Evolutionary conservation across 2,797 vertebrate species (phyloP).

Genomic region (Chloroceryle amazona): DNA sequence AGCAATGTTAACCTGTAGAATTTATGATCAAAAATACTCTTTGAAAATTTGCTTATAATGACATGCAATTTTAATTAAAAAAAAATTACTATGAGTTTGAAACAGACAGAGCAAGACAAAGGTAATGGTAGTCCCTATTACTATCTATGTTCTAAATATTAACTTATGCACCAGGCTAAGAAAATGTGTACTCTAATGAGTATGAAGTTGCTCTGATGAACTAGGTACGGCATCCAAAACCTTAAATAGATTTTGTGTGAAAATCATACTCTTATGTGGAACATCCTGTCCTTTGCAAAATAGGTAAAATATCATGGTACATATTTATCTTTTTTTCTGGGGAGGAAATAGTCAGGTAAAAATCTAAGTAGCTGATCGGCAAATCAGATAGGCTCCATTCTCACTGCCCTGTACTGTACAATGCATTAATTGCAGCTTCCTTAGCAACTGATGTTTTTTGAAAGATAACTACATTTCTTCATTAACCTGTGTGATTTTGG

Average conservation of each 20-base stretch:
- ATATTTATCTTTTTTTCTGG: neutral
- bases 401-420: neutral
- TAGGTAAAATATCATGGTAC: neutral
- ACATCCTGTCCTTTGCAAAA: neutral
- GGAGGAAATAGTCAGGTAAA: neutral
- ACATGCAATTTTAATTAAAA: neutral
- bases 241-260: neutral
- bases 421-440: neutral
- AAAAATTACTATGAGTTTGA: neutral
- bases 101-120: neutral
- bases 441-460: neutral
- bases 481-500: neutral
- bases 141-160: neutral
- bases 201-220: neutral
- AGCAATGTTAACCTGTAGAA: neutral
- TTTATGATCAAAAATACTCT: neutral
- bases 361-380: neutral
- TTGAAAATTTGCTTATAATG: neutral
- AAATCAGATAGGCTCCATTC: neutral
- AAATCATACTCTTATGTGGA: neutral
- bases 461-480: neutral
- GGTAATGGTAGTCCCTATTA: neutral
- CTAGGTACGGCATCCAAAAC: neutral
- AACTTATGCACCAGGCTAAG: neutral
- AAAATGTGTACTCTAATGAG: neutral